Base-by-base conservation (phyloP, 2,797 vertebrate genomes). In the Masticophis lateralis region DNA sequence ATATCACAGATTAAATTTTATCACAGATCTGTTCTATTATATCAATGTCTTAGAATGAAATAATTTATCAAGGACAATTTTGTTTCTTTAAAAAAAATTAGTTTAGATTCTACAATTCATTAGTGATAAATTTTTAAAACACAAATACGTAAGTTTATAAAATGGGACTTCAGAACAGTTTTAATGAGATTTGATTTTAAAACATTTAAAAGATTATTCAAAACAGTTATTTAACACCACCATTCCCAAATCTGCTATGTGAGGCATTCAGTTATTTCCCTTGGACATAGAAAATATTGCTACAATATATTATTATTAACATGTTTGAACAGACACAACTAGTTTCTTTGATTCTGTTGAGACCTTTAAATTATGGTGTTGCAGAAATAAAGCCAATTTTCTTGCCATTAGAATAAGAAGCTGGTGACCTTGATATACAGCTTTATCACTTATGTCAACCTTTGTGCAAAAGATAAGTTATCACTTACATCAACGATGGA, bases 1-100 rank as follows among this genome's bases (percentile, higher is more conserved):
- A 95, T 95, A 96, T 95, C 96, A 59, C 92, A 96, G 94, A 96
- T 95, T 96, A 95, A 94, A 94, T 93, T 96, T 37, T 94, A 63
- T 95, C 89, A 94, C 61, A 94, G 93, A 43, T 96, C 97, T 96
- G 92, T 88, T 95, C 56, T 94, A 95, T 63, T 94, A 22, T 87
- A 94, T 93, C 93, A 96, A 93, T 96, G 87, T 96, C 95, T 96
- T 88, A 88, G 95, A 56, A 94, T 47, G 74, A 95, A 86, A 93
- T 94, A 95, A 90, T 92, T 93, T 93, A 95, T 94, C 92, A 88
- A 95, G 90, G 92, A 96, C 94, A 94, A 93, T 66, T 32, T 32
- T 56, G n/a, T 95, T 95, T 96, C 94, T 94, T 94, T 5, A 47
- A 92, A 61, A 93, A 93, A 92, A 32, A 20, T 43, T 14, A 63